phyloP scores from a whole-genome alignment of 2,113 vertebrate genomes.

The Periophthalmus modestus region DNA sequence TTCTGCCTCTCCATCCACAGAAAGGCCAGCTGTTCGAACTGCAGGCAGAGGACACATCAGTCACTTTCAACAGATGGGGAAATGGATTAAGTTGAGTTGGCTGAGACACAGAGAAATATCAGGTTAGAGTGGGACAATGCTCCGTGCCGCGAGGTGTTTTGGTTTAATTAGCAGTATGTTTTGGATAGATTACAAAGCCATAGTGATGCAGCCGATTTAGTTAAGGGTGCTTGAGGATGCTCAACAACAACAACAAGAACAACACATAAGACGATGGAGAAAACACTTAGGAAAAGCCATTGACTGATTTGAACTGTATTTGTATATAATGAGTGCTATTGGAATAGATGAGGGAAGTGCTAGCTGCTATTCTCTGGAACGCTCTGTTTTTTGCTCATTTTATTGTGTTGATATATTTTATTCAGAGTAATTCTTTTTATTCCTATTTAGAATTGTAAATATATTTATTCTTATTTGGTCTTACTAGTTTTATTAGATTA shows the following conservation, averaged over 20 bases:
- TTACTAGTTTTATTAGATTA: too few species aligned
- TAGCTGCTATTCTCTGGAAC: too few species aligned
- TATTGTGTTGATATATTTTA: too few species aligned
- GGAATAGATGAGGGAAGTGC: too few species aligned
- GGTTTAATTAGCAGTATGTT: conserved; percentile 31
- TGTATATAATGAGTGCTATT: too few species aligned
- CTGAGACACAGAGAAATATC: conserved; percentile 36
- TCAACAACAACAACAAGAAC: not conserved
- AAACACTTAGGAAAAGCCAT: not conserved
- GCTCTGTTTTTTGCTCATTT: too few species aligned
- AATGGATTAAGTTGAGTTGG: conserved; percentile 61
- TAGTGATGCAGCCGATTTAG: not conserved
- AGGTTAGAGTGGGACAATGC: conserved; percentile 9
- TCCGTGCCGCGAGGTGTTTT: conserved; percentile 15
- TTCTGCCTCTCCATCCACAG: conserved; percentile 86
- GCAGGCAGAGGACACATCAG: conserved; percentile 41
- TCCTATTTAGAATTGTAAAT: too few species aligned
- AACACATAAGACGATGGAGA: not conserved
- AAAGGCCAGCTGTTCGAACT: conserved; percentile 85
- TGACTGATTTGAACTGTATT: not conserved
- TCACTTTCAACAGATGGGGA: conserved; percentile 58
- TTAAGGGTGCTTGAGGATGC: not conserved
- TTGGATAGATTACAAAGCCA: conserved; percentile 10
- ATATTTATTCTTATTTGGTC: too few species aligned
- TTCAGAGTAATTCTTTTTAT: too few species aligned